Base-by-base conservation (phyloP, 2,113 vertebrate genomes). In the Ptilorrhoa leucosticta region DNA sequence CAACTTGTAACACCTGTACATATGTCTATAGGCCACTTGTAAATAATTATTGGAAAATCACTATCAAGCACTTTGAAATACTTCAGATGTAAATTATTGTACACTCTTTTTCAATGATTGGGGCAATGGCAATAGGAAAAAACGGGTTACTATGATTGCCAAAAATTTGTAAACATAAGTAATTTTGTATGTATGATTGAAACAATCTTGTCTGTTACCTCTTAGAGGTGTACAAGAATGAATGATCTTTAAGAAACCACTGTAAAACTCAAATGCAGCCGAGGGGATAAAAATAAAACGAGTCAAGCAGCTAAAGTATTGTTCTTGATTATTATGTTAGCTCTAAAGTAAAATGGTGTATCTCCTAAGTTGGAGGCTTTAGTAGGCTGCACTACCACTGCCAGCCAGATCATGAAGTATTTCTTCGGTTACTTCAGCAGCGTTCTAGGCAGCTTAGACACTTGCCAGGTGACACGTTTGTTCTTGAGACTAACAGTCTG, bases 31-130 rank as follows among this genome's bases (percentile, higher is more conserved):
- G 96, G 96, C 82, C 97, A 97, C 75, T 93, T 98, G 98, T 98
- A 98, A 98, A 98, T 98, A 98, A 93, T 83, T 97, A 93, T 90
- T 95, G 96, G 94, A 92, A 97, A 98, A 97, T 98, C 98, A 99
- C 98, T 99, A 96, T 98, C 95, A 98, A 99, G 99, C 99, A 99
- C 99, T 99, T 99, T 99, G 98, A 98, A 98, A 97, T 98, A 98
- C 95, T 98, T 98, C 95, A 97, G 94, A 96, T 99, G 99, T 99
- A 99, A 99, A 99, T 99, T 98, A 97, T 97, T 98, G 95, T 98
- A 98, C 96, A 98, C 95, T 89, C 48, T 98, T 98, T 99, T 99
- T 98, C 98, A 99, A 98, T 97, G 98, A 98, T 98, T 98, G 98
- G 98, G 98, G 96, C 98, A 97, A 98, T 97, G 98, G 97, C 98